Percentiles rank a stretch among this genome's conserved stretches.
Evolutionary conservation across 2,113 vertebrate genomes (phyloP).

Genomic region (Haliaeetus leucogaster): DNA sequence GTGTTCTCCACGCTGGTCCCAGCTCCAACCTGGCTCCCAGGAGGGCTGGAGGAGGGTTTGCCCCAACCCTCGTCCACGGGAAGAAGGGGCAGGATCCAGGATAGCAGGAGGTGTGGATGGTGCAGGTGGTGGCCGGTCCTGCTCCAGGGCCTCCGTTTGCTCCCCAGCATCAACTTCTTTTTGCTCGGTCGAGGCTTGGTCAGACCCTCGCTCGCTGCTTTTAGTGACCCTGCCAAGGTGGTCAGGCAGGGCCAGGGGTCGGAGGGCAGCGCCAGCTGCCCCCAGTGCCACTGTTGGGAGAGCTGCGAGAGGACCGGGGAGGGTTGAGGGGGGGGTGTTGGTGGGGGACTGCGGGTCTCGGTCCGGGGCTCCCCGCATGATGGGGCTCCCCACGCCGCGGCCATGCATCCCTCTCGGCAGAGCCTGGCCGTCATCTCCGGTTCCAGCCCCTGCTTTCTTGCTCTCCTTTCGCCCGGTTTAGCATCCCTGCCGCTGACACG

Average conservation of each 20-base stretch:
- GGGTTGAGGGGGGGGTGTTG: not conserved
- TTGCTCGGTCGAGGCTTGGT: fast-evolving
- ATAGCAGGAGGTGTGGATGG: fast-evolving
- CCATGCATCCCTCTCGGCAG: not conserved
- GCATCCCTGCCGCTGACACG: not conserved
- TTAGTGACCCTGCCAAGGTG: not conserved
- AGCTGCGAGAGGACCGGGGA: not conserved
- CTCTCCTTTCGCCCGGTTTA: conserved; percentile 4
- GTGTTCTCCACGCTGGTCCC: fast-evolving
- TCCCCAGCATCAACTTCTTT: fast-evolving
- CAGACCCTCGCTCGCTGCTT: not conserved
- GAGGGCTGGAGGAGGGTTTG: not conserved
- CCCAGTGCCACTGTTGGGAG: not conserved
- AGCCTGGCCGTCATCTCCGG: not conserved
- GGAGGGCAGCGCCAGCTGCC: too few species aligned
- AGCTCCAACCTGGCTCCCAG: fast-evolving
- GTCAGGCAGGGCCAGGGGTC: not conserved
- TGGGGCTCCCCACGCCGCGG: fast-evolving
- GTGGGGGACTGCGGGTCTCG: fast-evolving
- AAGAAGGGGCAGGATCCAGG: not conserved
- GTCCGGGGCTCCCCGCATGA: fast-evolving
- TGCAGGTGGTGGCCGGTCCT: not conserved
- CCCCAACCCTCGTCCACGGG: fast-evolving
- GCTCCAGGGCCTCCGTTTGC: not conserved
- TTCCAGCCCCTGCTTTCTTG: not conserved